Evolutionary conservation across 2,797 vertebrate genomes (phyloP).

Genomic region (Sylvia borin): DNA sequence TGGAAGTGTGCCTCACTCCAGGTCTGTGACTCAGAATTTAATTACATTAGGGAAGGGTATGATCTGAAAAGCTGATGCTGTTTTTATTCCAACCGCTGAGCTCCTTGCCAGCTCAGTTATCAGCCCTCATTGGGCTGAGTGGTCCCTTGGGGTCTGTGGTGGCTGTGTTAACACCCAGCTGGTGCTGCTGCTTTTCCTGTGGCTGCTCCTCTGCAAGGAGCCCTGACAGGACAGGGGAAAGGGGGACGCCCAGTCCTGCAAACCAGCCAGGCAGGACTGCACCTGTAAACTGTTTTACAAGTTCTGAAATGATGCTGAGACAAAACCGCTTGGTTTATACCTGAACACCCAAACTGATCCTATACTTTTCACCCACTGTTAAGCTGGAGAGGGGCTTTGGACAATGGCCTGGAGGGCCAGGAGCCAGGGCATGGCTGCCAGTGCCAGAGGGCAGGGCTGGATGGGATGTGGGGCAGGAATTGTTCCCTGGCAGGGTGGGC

Average conservation of each 20-base stretch:
- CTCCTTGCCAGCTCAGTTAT: slow-evolving; percentile 26
- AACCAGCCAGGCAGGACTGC: background rate
- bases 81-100: slow-evolving; percentile 31
- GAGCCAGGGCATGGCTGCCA: accelerated
- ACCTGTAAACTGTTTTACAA: background rate
- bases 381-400: background rate
- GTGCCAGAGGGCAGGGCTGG: background rate
- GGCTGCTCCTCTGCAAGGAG: background rate
- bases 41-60: slow-evolving; percentile 46
- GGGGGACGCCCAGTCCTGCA: background rate
- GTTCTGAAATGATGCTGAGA: background rate
- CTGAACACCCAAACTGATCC: background rate
- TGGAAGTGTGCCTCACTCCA: slow-evolving; percentile 35
- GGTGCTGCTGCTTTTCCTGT: background rate
- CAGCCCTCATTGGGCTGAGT: background rate
- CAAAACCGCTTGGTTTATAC: background rate
- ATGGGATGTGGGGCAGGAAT: background rate
- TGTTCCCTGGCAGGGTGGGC: background rate
- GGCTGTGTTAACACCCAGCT: background rate
- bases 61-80: slow-evolving; percentile 50
- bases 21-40: slow-evolving; percentile 48
- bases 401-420: accelerated
- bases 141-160: slow-evolving; percentile 1
- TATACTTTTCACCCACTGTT: background rate
- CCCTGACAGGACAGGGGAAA: background rate